Evolutionary conservation across 2,797 vertebrate genomes (phyloP).

Genomic region (Hippocampus kuda): DNA sequence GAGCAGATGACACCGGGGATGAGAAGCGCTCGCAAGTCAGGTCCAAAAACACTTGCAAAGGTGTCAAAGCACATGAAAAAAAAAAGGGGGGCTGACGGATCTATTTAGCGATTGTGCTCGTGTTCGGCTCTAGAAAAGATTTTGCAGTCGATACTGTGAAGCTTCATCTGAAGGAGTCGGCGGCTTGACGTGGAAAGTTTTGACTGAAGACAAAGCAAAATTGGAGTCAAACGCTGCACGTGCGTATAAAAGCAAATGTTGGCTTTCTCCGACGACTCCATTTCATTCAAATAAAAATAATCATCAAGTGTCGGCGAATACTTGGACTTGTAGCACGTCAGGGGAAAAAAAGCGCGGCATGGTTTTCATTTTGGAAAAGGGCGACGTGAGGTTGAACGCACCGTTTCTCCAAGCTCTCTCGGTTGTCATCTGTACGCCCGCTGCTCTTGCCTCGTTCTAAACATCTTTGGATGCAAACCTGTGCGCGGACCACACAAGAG

Average conservation of each 20-base stretch:
- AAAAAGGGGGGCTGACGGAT: constrained; percentile 41
- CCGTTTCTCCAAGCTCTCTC: constrained; percentile 93
- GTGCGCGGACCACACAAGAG: constrained; percentile 7
- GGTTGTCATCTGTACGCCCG: constrained; percentile 91
- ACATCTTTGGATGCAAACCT: constrained; percentile 88
- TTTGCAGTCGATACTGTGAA: no score
- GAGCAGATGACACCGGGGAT: constrained; percentile 40
- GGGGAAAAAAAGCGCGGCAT: background rate
- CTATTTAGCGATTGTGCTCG: background rate
- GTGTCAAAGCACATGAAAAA: constrained; percentile 27
- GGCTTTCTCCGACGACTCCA: no score
- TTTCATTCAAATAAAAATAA: no score
- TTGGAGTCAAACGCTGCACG: no score
- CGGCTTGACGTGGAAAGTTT: no score
- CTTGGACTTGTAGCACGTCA: background rate
- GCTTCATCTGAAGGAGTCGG: no score
- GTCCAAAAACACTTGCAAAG: constrained; percentile 41
- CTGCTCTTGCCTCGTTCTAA: constrained; percentile 94
- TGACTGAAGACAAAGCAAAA: no score
- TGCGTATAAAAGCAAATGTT: no score
- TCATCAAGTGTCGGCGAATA: no score
- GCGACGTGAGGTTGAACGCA: constrained; percentile 44
- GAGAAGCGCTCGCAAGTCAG: constrained; percentile 37
- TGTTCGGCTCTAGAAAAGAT: no score
- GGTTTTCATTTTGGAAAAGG: no score